Evolutionary conservation across 1,140 invertebrate genomes (phyloP).

Genomic region (Papilio aristodemus): DNA sequence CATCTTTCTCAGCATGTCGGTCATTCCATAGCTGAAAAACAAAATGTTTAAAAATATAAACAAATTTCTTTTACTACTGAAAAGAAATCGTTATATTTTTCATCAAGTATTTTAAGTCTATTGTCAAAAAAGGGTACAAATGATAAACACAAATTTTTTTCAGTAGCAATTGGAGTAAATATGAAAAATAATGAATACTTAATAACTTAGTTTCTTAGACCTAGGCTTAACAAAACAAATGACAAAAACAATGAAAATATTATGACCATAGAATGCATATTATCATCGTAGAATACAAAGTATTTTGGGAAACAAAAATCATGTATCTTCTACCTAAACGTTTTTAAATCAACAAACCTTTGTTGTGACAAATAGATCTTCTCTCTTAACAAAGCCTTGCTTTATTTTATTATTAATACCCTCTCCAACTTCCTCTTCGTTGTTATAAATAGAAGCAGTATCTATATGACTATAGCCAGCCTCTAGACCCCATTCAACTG

Average conservation of each 20-base stretch:
- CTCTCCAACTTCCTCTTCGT: constrained; percentile 91
- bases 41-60: constrained; percentile 28
- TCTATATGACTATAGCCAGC: constrained; percentile 87
- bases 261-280: too few species aligned
- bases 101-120: too few species aligned
- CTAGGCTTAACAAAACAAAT: too few species aligned
- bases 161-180: too few species aligned
- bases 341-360: constrained; percentile 74
- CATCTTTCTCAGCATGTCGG: constrained; percentile 59
- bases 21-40: constrained; percentile 74
- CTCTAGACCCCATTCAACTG: constrained; percentile 85
- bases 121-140: too few species aligned
- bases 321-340: too few species aligned
- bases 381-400: constrained; percentile 85
- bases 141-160: too few species aligned
- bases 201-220: too few species aligned
- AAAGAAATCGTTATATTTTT: too few species aligned
- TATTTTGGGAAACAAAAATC: too few species aligned
- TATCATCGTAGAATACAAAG: not conserved
- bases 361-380: constrained; percentile 86
- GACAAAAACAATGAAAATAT: too few species aligned
- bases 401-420: constrained; percentile 87
- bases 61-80: not conserved
- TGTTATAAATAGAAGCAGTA: constrained; percentile 85
- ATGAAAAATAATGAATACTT: too few species aligned